Percentiles rank a stretch among this genome's conserved stretches.
These are phyloP conservation scores for Phyllopteryx taeniolatus DNA, from an alignment of 2,113 vertebrate species.

Conservation along the genomic window DNA sequence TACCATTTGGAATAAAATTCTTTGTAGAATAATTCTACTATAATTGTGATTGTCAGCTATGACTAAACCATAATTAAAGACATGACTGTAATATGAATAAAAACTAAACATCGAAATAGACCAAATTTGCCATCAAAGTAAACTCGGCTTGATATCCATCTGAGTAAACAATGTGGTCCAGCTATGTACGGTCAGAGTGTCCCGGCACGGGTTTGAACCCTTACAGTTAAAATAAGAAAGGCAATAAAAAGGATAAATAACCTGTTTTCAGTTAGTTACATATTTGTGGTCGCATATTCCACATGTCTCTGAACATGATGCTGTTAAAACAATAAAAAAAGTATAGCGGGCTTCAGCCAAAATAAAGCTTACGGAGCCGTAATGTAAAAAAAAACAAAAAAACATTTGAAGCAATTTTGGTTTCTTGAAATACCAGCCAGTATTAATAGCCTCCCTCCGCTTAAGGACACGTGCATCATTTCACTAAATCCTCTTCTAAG, in stretches of 20 bases:
- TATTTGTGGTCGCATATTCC: conserved; percentile 60
- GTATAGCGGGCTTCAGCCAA: conserved; percentile 10
- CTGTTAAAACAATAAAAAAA: conserved; percentile 37
- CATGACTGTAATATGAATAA: conserved; percentile 10
- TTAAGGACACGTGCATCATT: conserved; percentile 36
- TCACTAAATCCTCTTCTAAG: conserved; percentile 15
- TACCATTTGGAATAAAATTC: conserved; percentile 1
- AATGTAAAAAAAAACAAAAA: conserved; percentile 28
- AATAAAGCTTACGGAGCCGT: conserved; percentile 16
- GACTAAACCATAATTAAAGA: conserved; percentile 8
- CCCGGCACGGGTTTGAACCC: conserved; percentile 38
- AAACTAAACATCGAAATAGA: conserved; percentile 3
- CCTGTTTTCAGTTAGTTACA: conserved; percentile 59
- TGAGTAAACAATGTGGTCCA: conserved; percentile 39
- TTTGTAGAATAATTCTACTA: background rate
- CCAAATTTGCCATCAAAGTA: conserved; percentile 9
- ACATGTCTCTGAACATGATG: conserved; percentile 42
- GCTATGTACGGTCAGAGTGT: conserved; percentile 34
- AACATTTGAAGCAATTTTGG: conserved; percentile 41
- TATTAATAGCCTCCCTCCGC: conserved; percentile 44
- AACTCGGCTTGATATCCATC: conserved; percentile 17
- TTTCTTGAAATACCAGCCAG: conserved; percentile 28
- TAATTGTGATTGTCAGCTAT: conserved; percentile 3
- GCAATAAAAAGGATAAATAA: conserved; percentile 41
- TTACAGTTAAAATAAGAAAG: conserved; percentile 58